phyloP scores from a whole-genome alignment of 2,113 vertebrate genomes.

The Chrysemys picta region DNA sequence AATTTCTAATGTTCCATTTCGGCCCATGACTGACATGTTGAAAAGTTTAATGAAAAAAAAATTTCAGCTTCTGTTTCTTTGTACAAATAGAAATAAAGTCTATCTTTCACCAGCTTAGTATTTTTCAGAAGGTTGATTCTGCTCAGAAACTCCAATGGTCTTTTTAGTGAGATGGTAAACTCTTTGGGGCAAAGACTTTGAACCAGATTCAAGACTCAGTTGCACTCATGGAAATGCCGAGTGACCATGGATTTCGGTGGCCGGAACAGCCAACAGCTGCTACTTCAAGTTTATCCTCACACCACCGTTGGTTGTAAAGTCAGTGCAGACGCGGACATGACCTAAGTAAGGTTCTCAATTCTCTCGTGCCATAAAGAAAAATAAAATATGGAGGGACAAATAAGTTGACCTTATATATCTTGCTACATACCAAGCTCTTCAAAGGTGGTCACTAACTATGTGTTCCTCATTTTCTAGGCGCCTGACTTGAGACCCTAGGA shows the following conservation, averaged over 20 bases:
- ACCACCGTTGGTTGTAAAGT: background rate
- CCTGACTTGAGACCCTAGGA: background rate
- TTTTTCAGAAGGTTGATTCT: conserved; percentile 38
- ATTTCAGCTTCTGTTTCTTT: background rate
- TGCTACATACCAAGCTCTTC: background rate
- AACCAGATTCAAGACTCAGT: background rate
- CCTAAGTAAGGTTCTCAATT: background rate
- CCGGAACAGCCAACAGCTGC: fast-evolving
- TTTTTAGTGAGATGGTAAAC: conserved; percentile 3
- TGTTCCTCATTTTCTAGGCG: background rate
- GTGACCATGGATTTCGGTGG: background rate
- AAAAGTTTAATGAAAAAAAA: background rate
- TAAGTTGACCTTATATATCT: background rate
- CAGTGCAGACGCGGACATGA: background rate
- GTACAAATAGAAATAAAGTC: background rate
- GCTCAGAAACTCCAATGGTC: conserved; percentile 21
- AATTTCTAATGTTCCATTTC: background rate
- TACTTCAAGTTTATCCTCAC: background rate
- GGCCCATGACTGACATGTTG: background rate
- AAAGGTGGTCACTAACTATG: background rate
- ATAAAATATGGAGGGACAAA: background rate
- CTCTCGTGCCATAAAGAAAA: background rate
- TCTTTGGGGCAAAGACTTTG: conserved; percentile 2
- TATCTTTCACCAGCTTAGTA: background rate
- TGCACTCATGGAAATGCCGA: background rate